Base-by-base conservation (phyloP, 1,140 invertebrate species). In the Drosophila baimaii region DNA sequence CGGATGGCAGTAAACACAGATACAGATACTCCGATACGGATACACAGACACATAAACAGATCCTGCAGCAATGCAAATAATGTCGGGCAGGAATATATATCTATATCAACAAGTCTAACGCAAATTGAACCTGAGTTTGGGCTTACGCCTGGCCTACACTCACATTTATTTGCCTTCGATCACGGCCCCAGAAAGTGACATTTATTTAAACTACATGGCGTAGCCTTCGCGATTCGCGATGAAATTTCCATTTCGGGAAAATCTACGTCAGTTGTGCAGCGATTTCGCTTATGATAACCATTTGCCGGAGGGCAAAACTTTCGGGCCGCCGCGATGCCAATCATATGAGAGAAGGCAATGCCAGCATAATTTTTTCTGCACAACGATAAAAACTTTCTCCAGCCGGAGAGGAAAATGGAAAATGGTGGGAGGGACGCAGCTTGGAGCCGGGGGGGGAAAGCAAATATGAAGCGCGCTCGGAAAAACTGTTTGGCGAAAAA, bases 351-450 rank as follows among this genome's bases (percentile, higher is more conserved):
- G 69, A 39, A 62, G 70, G 79, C 64, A 68, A 70, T 83, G 80
- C 77, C 77, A 61, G 73, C 82, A 85, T 86, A 78, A 85, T 81
- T 86, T 81, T 54, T 64, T 64, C 61, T 43, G 56, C 57, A 37
- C 37, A 55, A 37, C 84, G 83, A 88, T 88, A 89, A 89, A 86
- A 88, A 88, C 84, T 88, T 88, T 83, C 64, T 43, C 74, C 74
- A 39, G 46, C 55, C 47, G 25, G 19, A 46, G 35, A 52, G 54
- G 49, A 58, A 43, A 73, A 56, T 41, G 27, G 43, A 10, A 23
- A 39, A 61, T 39, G 39, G 39, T 39, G 61, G 39, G 29, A 39
- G 39, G 9, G 43, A 15, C 6, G 43, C 64, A 56, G 10, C 35
- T 35, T 37, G 49, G 51, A 44, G 35, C 21, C 21, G 19, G 23